Percentiles rank a stretch among this genome's conserved stretches.
These are phyloP conservation scores for Haliclona indistincta DNA, from an alignment of 37 sponge, comb jelly and placozoan genomes.

Conservation along the genomic window DNA sequence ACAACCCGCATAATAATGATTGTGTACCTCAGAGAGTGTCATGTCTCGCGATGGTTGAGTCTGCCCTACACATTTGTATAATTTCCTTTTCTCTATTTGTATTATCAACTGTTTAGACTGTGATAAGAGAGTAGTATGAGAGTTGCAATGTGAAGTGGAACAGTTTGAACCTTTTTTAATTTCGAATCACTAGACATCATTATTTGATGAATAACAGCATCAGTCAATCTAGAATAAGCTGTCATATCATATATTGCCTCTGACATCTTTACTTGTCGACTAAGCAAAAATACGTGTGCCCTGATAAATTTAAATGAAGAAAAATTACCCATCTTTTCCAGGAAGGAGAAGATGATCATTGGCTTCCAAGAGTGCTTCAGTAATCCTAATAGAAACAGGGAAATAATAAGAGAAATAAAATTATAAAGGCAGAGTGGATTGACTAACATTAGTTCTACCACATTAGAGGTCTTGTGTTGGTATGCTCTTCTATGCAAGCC, in stretches of 20 bases:
- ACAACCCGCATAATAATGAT: no score
- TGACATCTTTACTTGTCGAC: background rate
- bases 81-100: conserved; percentile 57
- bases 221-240: conserved; percentile 43
- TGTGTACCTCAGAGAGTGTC: background rate
- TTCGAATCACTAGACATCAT: conserved; percentile 40
- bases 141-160: background rate
- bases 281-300: background rate
- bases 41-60: conserved; percentile 42
- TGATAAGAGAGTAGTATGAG: background rate
- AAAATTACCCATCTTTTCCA: conserved; percentile 57
- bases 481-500: conserved; percentile 89
- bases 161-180: conserved; percentile 51
- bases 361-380: conserved; percentile 70
- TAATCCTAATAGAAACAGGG: conserved; percentile 38
- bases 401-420: background rate
- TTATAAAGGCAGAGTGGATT: background rate
- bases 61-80: conserved; percentile 85
- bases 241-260: background rate
- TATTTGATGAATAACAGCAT: conserved; percentile 63
- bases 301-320: background rate
- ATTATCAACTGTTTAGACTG: conserved; percentile 55
- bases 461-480: conserved; percentile 86
- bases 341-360: conserved; percentile 43
- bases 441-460: conserved; percentile 81